Conservation (phyloP, 1,140 invertebrate species). For the Lordiphosa clarofinis region DNA sequence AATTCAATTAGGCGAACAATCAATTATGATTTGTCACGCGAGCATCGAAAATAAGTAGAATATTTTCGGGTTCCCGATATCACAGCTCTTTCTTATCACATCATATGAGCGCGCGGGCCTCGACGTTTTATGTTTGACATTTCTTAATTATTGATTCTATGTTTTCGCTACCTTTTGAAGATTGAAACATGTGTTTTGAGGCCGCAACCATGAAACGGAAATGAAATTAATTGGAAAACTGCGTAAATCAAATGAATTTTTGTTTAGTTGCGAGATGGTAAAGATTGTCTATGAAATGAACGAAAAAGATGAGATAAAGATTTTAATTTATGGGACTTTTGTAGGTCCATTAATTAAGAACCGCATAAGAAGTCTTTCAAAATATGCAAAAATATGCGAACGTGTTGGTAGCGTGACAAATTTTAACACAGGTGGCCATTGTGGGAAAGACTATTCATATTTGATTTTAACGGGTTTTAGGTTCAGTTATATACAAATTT, state of each 20-base stretch:
- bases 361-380: no score
- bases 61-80: constrained; percentile 12
- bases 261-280: background rate
- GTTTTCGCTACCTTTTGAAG: constrained; percentile 78
- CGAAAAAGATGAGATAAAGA: no score
- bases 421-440: no score
- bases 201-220: constrained; percentile 54
- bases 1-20: constrained; percentile 76
- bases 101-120: constrained; percentile 37
- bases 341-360: no score
- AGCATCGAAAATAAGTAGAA: constrained; percentile 48
- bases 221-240: constrained; percentile 77
- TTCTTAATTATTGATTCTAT: constrained; percentile 78
- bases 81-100: constrained; percentile 39
- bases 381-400: no score
- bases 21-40: constrained; percentile 76
- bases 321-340: no score
- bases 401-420: no score
- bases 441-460: no score
- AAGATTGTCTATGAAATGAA: background rate
- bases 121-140: constrained; percentile 71
- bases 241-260: constrained; percentile 39
- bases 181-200: constrained; percentile 67
- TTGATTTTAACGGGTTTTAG: no score
- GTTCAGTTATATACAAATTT: no score